Base-by-base conservation (phyloP, 2,888 invertebrate genomes). In the Thereva unica region DNA sequence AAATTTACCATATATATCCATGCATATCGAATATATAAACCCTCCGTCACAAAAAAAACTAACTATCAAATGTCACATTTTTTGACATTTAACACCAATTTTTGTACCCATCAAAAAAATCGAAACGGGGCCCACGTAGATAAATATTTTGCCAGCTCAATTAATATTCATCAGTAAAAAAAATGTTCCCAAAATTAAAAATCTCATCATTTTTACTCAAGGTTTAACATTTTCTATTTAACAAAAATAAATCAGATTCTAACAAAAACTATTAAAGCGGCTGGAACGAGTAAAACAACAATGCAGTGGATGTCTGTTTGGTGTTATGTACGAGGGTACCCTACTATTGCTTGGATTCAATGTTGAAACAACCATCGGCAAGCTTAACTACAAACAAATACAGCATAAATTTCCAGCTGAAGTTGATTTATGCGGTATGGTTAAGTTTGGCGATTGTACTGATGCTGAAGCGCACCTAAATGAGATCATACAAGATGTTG, bases 381-480 rank as follows among this genome's bases (percentile, higher is more conserved):
- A 81, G 61, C 76, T 80, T 12, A 81, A 78, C 69, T 80, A 80
- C 67, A 80, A 74, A 82, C 83, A 81, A 82, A 83, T 76, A 80
- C 83, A 75, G 70, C 82, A 89, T 37, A 86, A 87, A 74, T 85
- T 91, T 74, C 91, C 92, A 10, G 87, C 89, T 2, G 91, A 91
- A 78, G 80, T 92, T 68, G 91, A 92, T 80, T 82, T 90, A 57
- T 92, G 90, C 77, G 92, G 92, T 37, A 83, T 89, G 66, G 84
- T 91, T 10, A 87, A 86, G 74, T 86, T 89, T 70, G 86, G 86
- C 23, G 85, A 87, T 72, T 83, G 84, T 55, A 79, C 84, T 50
- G 85, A 85, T 71, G 83, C 85, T 52, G 85, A 87, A 72, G 84
- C 84, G 4, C 85, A 86, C 74, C 82, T 87, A 37, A 86, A 85